A percentile compares a stretch with the other conserved stretches of the same genome.
Conservation (phyloP, 2,797 vertebrate genomes). For the Aplochiton taeniatus region DNA sequence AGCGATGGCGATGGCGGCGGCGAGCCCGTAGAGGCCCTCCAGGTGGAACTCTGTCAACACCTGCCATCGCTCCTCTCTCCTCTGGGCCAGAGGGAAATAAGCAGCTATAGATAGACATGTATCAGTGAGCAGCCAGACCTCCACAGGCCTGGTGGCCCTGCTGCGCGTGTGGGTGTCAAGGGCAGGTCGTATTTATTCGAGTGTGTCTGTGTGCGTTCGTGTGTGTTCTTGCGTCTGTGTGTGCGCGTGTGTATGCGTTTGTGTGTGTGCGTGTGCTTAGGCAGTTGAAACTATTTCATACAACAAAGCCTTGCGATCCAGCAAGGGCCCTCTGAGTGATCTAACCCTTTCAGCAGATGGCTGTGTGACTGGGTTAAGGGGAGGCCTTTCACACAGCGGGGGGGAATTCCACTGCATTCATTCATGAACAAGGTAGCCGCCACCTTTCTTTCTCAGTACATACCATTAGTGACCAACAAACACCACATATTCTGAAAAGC, state of each 20-base stretch:
- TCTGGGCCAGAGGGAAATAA: slow-evolving; percentile 28
- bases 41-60: slow-evolving; percentile 71
- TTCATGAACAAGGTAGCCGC: no score
- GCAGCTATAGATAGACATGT: slow-evolving; percentile 37
- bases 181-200: slow-evolving; percentile 48
- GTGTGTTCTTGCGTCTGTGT: background rate
- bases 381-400: no score
- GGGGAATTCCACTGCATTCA: no score
- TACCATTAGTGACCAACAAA: no score
- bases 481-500: no score
- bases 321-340: no score
- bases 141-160: slow-evolving; percentile 41
- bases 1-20: slow-evolving; percentile 14
- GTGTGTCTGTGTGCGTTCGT: background rate
- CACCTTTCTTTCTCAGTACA: no score
- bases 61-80: slow-evolving; percentile 56
- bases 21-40: slow-evolving; percentile 56
- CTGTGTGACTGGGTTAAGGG: no score
- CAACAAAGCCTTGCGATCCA: no score
- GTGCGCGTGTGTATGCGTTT: background rate
- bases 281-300: background rate
- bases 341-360: no score
- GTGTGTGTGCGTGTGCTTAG: background rate
- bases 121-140: slow-evolving; percentile 33
- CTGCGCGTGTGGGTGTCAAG: slow-evolving; percentile 53